A percentile compares a stretch with the other conserved stretches of the same genome.
Conservation (phyloP, 2,797 vertebrate genomes). For the Falco concolor region DNA sequence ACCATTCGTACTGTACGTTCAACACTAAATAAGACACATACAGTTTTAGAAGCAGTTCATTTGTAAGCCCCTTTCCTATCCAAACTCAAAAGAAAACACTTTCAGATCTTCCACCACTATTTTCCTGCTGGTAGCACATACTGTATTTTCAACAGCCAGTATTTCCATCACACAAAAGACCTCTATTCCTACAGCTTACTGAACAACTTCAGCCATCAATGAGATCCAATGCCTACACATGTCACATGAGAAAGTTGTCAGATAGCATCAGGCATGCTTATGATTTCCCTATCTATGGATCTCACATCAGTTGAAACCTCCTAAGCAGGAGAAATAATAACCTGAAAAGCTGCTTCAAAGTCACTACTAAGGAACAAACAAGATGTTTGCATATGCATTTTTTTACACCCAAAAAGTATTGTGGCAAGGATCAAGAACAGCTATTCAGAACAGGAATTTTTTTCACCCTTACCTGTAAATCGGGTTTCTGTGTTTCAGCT, state of each 20-base stretch:
- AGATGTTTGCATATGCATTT: constrained; percentile 40
- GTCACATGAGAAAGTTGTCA: constrained; percentile 82
- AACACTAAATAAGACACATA: neutral
- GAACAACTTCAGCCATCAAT: constrained; percentile 79
- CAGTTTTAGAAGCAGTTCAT: constrained; percentile 52
- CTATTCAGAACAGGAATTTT: neutral
- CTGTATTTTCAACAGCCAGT: constrained; percentile 73
- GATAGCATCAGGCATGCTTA: constrained; percentile 50
- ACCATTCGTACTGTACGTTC: constrained; percentile 58
- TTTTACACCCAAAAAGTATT: neutral
- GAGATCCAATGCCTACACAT: constrained; percentile 70
- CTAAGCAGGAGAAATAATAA: constrained; percentile 58
- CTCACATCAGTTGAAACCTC: constrained; percentile 53
- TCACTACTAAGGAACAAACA: constrained; percentile 43
- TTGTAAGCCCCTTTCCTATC: neutral
- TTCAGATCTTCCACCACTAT: constrained; percentile 67
- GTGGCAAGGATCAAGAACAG: neutral
- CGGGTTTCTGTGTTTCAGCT: constrained; percentile 68
- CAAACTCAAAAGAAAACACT: constrained; percentile 32
- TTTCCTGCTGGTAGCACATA: constrained; percentile 71
- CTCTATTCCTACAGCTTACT: constrained; percentile 81
- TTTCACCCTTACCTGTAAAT: constrained; percentile 70
- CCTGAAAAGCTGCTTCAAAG: constrained; percentile 32
- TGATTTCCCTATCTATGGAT: constrained; percentile 53
- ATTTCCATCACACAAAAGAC: constrained; percentile 76